A percentile compares a stretch with the other conserved stretches of the same genome.
Conservation (phyloP, 2,113 vertebrate species). For the Romanogobio albipinnatus region DNA sequence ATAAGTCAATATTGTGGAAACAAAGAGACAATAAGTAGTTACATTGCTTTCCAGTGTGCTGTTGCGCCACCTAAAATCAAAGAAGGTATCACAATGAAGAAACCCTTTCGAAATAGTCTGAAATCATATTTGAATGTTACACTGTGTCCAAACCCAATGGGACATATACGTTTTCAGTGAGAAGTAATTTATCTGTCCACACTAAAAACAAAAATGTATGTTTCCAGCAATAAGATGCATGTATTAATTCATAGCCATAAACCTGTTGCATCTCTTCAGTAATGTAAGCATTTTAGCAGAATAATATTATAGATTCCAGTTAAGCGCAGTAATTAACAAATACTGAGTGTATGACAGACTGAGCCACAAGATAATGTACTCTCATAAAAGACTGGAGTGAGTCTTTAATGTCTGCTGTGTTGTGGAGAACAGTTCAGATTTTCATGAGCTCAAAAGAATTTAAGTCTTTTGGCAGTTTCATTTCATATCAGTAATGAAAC, state of each 20-base stretch:
- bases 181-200: background rate
- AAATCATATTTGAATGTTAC: background rate
- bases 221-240: background rate
- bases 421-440: background rate
- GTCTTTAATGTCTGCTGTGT: background rate
- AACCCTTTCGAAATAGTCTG: background rate
- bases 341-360: background rate
- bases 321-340: background rate
- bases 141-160: background rate
- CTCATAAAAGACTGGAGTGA: background rate
- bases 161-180: background rate
- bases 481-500: background rate
- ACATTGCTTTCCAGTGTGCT: background rate
- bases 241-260: background rate
- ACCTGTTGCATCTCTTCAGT: background rate
- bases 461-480: background rate
- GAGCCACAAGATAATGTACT: background rate
- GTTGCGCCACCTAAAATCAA: background rate
- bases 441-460: background rate
- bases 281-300: background rate
- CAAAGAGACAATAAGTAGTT: background rate
- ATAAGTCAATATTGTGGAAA: slow-evolving; percentile 11
- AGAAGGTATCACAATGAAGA: background rate
- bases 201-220: background rate
- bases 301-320: background rate